These are phyloP conservation scores for Protophormia terraenovae DNA, from an alignment of 2,888 invertebrate species.

Conservation along the genomic window DNA sequence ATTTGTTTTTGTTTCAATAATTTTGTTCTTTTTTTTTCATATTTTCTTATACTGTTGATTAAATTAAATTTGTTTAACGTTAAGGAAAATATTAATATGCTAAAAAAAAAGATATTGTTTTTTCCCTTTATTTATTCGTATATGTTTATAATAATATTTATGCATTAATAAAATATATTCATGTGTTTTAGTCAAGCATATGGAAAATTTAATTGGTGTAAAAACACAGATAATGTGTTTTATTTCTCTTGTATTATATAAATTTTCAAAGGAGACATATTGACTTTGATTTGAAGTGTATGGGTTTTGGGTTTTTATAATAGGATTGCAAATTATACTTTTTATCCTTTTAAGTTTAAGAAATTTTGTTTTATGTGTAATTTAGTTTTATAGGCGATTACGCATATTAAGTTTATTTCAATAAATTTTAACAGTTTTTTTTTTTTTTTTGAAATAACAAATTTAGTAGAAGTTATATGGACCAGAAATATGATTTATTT, in stretches of 20 bases:
- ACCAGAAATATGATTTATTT: too few species aligned
- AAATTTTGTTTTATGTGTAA: too few species aligned
- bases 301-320: too few species aligned
- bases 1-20: slow-evolving; percentile 3
- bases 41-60: slow-evolving; percentile 28
- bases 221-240: slow-evolving; percentile 32
- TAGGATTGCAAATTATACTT: too few species aligned
- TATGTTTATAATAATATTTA: neutral
- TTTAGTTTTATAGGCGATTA: too few species aligned
- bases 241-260: neutral
- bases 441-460: too few species aligned
- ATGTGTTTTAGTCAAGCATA: slow-evolving; percentile 40
- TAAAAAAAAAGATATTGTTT: slow-evolving; percentile 11
- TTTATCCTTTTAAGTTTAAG: too few species aligned
- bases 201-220: slow-evolving; percentile 63
- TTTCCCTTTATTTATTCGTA: neutral
- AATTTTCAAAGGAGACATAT: neutral
- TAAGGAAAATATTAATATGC: slow-evolving; percentile 37
- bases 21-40: slow-evolving; percentile 9
- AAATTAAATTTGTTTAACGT: slow-evolving; percentile 52
- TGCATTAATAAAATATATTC: neutral
- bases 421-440: too few species aligned
- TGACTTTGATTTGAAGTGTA: neutral
- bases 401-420: too few species aligned
- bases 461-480: too few species aligned